These are phyloP conservation scores for Cheiracanthium punctorium DNA, from an alignment of 2,888 invertebrate genomes.

Conservation along the genomic window DNA sequence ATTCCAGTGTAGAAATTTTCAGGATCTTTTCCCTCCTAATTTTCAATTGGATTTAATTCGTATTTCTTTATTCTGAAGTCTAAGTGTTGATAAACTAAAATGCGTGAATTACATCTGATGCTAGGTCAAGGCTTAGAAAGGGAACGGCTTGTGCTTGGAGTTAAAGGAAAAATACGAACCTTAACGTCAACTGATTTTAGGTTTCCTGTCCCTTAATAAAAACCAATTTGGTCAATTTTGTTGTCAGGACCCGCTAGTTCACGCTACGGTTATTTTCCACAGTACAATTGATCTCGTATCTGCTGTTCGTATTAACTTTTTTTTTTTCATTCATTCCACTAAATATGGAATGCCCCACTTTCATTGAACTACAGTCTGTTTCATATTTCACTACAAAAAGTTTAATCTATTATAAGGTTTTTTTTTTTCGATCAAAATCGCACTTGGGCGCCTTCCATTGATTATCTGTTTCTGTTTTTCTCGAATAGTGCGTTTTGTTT, in stretches of 20 bases:
- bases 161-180: neutral
- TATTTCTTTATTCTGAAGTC: no score
- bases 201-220: conserved; percentile 45
- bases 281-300: neutral
- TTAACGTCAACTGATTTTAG: conserved; percentile 22
- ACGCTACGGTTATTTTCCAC: neutral
- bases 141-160: neutral
- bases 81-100: no score
- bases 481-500: no score
- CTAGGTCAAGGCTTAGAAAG: no score
- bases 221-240: conserved; percentile 27
- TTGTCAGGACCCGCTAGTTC: neutral
- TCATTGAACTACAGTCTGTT: neutral
- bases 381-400: neutral
- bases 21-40: no score
- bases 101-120: no score
- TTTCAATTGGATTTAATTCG: no score
- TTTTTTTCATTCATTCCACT: neutral
- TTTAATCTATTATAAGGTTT: no score
- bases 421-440: no score
- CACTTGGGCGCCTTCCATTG: no score
- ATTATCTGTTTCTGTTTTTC: no score
- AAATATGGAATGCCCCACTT: neutral
- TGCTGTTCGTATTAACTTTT: neutral
- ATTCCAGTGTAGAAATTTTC: no score